These are phyloP conservation scores for Tolypeutes matacus DNA, from an alignment of 2,797 vertebrate genomes.

Conservation along the genomic window DNA sequence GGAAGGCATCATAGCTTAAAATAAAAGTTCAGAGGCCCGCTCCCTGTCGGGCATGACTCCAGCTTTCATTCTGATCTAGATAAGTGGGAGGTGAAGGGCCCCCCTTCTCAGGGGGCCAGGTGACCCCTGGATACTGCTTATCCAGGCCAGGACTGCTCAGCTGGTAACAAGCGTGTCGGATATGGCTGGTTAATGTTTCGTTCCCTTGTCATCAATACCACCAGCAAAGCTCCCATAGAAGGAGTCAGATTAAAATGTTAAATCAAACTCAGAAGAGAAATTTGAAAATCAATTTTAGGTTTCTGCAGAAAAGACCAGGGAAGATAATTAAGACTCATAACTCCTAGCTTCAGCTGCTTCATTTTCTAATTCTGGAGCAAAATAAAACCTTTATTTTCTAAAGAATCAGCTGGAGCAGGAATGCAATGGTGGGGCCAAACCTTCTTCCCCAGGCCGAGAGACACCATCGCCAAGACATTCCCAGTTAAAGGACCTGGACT, in stretches of 20 bases:
- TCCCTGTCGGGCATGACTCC: background rate
- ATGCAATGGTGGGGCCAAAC: background rate
- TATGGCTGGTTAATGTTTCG: background rate
- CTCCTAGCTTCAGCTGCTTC: slow-evolving; percentile 57
- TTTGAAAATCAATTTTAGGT: slow-evolving; percentile 77
- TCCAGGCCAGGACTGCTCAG: background rate
- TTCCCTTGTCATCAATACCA: background rate
- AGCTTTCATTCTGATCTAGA: background rate
- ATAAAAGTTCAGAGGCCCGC: slow-evolving; percentile 60
- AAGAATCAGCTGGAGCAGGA: slow-evolving; percentile 42
- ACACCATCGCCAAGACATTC: background rate
- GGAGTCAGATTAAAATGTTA: slow-evolving; percentile 77
- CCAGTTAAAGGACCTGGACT: background rate
- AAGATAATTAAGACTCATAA: slow-evolving; percentile 65
- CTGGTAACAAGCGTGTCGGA: background rate
- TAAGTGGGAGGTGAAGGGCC: background rate
- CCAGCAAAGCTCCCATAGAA: background rate
- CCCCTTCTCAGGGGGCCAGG: background rate
- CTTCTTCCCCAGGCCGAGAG: background rate
- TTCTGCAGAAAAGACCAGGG: slow-evolving; percentile 51
- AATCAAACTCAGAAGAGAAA: slow-evolving; percentile 72
- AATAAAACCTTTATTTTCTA: slow-evolving; percentile 74
- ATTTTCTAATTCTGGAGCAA: slow-evolving; percentile 65
- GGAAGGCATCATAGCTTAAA: slow-evolving; percentile 69
- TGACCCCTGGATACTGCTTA: background rate